Base-by-base conservation (phyloP, 2,888 invertebrate species). In the Hyppa rectilinea region DNA sequence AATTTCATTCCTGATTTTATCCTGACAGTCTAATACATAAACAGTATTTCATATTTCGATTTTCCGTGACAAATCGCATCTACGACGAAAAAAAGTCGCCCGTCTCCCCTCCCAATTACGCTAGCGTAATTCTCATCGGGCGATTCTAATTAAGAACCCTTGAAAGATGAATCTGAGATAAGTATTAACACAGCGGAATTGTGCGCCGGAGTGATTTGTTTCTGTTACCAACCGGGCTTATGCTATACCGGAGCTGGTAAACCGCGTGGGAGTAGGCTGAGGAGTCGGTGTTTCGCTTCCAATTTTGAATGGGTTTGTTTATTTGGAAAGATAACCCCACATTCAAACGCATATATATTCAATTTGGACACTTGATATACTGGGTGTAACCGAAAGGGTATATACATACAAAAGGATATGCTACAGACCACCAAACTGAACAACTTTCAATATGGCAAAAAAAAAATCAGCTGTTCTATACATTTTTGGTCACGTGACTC, bases 61-160 rank as follows among this genome's bases (percentile, higher is more conserved):
- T n/a, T 34, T 20, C 3, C 6, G 1, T 29, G 12, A 47, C 4
- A 2, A 65, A 59, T 53, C 58, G 63, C 43, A 56, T 3, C 2
- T 0, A 9, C 60, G 26, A 55, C 67, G n/a, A n/a, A 71, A 47
- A 75, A 84, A 79, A 85, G 72, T 85, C 73, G 85, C 82, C 17
- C 58, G 87, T 87, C 75, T 66, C 10, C 36, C 20, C 23, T 12
- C 14, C 34, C 68, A 47, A 65, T 75, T 78, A 80, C 65, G 55
- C 81, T 31, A 62, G 65, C 81, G 83, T 87, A 86, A 86, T 90
- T 90, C 86, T 86, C 85, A 87, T 85, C 85, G 88, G 87, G 88
- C 88, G 82, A 89, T 91, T 91, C 91, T 93, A 94, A 94, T 94
- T 93, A 93, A 92, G 93, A 90, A 90, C 91, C 89, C 88, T 86